A percentile compares a stretch with the other conserved stretches of the same genome.
phyloP scores from a whole-genome alignment of 2,113 vertebrate species.

The Ceyx melanurus region DNA sequence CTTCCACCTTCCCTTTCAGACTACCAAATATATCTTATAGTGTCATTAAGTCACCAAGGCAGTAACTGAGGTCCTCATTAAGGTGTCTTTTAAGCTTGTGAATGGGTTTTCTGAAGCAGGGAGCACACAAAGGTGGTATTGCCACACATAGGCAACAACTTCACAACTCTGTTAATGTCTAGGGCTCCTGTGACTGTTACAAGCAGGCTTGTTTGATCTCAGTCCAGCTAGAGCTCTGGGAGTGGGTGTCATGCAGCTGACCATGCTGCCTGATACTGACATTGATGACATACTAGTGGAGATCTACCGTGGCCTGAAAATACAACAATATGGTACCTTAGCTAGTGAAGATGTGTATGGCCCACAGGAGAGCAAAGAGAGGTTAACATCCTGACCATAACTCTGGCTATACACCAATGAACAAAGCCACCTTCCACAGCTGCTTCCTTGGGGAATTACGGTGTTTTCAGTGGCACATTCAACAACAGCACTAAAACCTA shows the following conservation, averaged over 20 bases:
- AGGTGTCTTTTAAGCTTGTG: background rate
- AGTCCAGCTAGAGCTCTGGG: background rate
- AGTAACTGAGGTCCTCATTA: background rate
- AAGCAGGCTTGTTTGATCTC: background rate
- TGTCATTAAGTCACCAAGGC: background rate
- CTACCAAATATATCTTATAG: background rate
- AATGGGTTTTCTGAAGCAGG: background rate
- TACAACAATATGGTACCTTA: fast-evolving
- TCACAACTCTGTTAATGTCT: background rate
- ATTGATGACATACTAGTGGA: fast-evolving
- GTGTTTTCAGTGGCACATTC: background rate
- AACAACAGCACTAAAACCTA: background rate
- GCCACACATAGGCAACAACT: background rate
- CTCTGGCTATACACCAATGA: background rate
- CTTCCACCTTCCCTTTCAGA: background rate
- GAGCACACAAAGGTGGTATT: background rate
- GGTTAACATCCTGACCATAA: fast-evolving
- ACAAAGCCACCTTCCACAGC: background rate
- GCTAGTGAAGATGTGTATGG: fast-evolving
- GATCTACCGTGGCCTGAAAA: background rate
- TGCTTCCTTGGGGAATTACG: background rate
- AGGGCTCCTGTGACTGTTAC: background rate
- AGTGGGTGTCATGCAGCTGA: fast-evolving
- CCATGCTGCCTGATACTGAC: fast-evolving
- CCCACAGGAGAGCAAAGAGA: background rate